Percentiles rank a stretch among this genome's conserved stretches.
Evolutionary conservation across 2,113 vertebrate genomes (phyloP).

Genomic region (Amia ocellicauda): DNA sequence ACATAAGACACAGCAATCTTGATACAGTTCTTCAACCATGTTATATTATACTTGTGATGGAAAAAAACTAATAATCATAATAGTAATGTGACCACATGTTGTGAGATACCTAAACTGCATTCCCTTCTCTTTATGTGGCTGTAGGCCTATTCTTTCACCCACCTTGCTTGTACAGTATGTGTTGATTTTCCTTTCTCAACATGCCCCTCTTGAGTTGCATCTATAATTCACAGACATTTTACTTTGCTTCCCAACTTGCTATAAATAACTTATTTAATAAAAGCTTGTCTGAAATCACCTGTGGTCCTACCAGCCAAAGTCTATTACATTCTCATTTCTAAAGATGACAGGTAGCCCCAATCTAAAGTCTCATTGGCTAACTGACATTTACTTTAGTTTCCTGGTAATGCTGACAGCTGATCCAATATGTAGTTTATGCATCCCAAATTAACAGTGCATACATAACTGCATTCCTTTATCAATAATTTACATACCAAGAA

Average conservation of each 20-base stretch:
- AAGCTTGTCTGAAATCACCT: conserved; percentile 8
- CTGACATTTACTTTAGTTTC: background rate
- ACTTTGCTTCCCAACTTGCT: background rate
- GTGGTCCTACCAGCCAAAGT: background rate
- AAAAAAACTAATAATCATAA: too few species aligned
- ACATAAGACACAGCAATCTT: too few species aligned
- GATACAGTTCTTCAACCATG: too few species aligned
- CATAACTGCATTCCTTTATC: conserved; percentile 18
- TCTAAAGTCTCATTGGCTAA: background rate
- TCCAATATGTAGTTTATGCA: conserved; percentile 6
- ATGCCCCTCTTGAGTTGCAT: background rate
- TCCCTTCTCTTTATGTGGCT: too few species aligned
- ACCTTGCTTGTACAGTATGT: too few species aligned
- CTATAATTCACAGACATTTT: background rate
- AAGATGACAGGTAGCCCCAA: background rate
- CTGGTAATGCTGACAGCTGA: conserved; percentile 2
- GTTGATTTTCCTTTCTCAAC: too few species aligned
- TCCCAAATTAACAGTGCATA: conserved; percentile 24
- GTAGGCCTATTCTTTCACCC: too few species aligned
- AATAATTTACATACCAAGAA: conserved; percentile 19
- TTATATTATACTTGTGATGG: too few species aligned
- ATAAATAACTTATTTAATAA: conserved; percentile 9
- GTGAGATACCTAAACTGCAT: too few species aligned
- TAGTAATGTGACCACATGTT: too few species aligned
- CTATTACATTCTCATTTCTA: background rate